Base-by-base conservation (phyloP, 2,113 vertebrate genomes). In the Scortum barcoo region DNA sequence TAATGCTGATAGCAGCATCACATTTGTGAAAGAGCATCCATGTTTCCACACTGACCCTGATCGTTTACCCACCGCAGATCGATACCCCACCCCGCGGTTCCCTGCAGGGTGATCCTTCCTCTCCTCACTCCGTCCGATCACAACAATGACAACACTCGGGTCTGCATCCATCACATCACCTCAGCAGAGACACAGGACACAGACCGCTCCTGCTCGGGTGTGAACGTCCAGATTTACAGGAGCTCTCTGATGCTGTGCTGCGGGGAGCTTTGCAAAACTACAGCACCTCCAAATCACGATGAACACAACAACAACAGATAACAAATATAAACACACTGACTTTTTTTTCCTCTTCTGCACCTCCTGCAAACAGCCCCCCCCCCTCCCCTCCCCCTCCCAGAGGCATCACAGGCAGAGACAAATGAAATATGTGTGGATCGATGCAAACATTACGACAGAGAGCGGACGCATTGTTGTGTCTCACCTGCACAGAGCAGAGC, bases 1-100 rank as follows among this genome's bases (percentile, higher is more conserved):
- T 93, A 91, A 93, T 93, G 90, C 93, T 88, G 89, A 93, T 89
- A 91, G 83, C 88, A 83, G 91, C 91, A 91, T 90, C 90, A 88
- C 79, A 69, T 83, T 90, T 87, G 86, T 84, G 88, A 88, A 80
- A 83, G 78, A 87, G 90, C 91, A 77, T 90, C 91, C 93, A 87
- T 93, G 93, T 93, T 93, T 92, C 87, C 86, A 93, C 91, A 87
- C 89, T 76, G 50, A 76, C 60, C 83, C 84, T 44, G 90, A 92
- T 93, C 91, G 40, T 84, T 89, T 88, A 58, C 13, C 88, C 90
- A 81, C 90, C 87, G 78, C 93, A 92, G 87, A 93, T 93, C 93
- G 24, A 93, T 92, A 72, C 7, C 33, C 30, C n/a, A n/a, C 10
- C 16, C 58, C 26, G 30, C 86, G 42, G 88, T 60, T 68, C 48